These are phyloP conservation scores for Pagetopsis macropterus DNA, from an alignment of 2,797 vertebrate genomes.

Conservation along the genomic window DNA sequence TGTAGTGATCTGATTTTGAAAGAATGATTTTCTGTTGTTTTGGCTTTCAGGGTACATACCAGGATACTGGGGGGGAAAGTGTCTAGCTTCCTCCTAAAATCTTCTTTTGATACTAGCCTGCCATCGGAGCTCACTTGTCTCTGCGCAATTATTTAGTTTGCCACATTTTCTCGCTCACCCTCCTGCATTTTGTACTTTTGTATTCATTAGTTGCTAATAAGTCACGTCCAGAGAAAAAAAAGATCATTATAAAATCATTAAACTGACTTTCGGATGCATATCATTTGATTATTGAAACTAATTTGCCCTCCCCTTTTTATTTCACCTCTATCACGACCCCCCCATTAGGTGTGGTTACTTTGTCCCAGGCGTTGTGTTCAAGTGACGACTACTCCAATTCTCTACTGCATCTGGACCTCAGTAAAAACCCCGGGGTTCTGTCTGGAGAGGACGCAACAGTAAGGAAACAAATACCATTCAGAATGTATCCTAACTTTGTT, in stretches of 20 bases:
- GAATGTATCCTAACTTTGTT: no score
- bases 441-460: constrained; percentile 91
- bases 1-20: constrained; percentile 65
- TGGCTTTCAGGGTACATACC: constrained; percentile 39
- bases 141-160: constrained; percentile 24
- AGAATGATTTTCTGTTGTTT: constrained; percentile 52
- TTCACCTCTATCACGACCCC: not conserved
- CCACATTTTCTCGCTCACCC: not conserved
- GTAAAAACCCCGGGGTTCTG: constrained; percentile 91
- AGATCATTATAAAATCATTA: constrained; percentile 24
- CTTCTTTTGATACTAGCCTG: constrained; percentile 18
- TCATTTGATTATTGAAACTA: constrained; percentile 12
- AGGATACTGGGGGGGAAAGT: not conserved
- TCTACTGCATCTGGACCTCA: constrained; percentile 90
- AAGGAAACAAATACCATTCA: constrained; percentile 58
- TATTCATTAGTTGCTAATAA: constrained; percentile 36
- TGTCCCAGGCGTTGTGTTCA: constrained; percentile 91
- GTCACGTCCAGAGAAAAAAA: constrained; percentile 15
- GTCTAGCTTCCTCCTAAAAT: constrained; percentile 26
- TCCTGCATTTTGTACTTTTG: constrained; percentile 18
- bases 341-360: constrained; percentile 84
- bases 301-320: not conserved
- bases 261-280: constrained; percentile 18
- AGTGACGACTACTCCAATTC: constrained; percentile 92
- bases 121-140: constrained; percentile 21